Base-by-base conservation (phyloP, 1,140 invertebrate genomes). In the Batillaria attramentaria region DNA sequence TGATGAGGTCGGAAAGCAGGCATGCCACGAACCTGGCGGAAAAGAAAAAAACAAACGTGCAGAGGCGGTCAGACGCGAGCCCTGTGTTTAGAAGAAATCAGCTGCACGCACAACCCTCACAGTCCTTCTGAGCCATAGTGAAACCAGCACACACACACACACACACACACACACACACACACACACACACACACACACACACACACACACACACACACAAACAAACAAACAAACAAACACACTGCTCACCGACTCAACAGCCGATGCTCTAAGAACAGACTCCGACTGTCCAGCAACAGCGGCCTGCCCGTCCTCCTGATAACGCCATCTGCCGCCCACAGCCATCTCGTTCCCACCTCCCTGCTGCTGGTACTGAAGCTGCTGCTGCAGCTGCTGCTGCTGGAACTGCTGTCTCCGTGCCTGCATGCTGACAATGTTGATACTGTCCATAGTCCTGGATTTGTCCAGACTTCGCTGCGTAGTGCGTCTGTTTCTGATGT, bases 1-100 rank as follows among this genome's bases (percentile, higher is more conserved):
- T 81, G 33, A 33, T 77, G 70, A 16, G 79, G 79, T 3, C 70
- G 70, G 57, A 81, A 81, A 20, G 50, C 60, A 8, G 79, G 79
- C 0, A 77, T 72, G 57, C 76, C 65, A 8, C 57, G 75, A 39
- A 70, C 66, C 79, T 81, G 31, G 37, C 18, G n/a, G 1, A 41
- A 13, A 24, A 0, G 37, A 33, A 68, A 13, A 28, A 16, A 6
- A 2, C 37, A 28, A 68, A 68, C 31, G 20, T 10, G 37, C 37
- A 24, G 4, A 41, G 24, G 4, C 24, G 18, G 37, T 68, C 65
- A 35, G 3, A 35, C 20, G 10, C 65, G 31, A 28, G 18, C 66
- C 66, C n/a, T n/a, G n/a, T n/a, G n/a, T n/a, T n/a, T n/a, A n/a
- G n/a, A n/a, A n/a, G n/a, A n/a, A n/a, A n/a, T n/a, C n/a, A n/a